These are phyloP conservation scores for Herpetotheres cachinnans DNA, from an alignment of 2,113 vertebrate species.

Conservation along the genomic window DNA sequence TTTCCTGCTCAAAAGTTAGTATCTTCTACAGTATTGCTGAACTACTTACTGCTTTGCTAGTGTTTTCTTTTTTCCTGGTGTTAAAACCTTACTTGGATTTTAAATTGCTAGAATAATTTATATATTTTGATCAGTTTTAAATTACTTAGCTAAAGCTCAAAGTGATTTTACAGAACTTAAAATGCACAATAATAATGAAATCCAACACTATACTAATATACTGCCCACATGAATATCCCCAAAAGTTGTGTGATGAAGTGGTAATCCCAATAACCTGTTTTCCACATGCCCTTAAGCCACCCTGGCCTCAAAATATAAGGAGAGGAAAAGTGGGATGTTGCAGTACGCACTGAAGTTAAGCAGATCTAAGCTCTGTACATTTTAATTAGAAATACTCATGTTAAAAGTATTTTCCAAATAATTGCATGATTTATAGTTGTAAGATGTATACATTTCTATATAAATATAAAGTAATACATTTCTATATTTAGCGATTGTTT, in stretches of 20 bases:
- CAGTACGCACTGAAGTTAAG: neutral
- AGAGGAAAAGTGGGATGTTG: neutral
- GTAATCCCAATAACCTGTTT: neutral
- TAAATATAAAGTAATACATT: neutral
- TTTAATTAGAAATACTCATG: slow-evolving; percentile 30
- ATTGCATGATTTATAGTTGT: slow-evolving; percentile 19
- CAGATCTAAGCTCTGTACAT: slow-evolving; percentile 19
- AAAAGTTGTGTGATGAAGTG: neutral
- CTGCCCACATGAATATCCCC: neutral
- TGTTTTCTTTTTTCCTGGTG: neutral
- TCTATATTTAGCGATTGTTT: slow-evolving; percentile 34
- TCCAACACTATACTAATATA: neutral
- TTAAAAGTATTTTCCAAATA: slow-evolving; percentile 58
- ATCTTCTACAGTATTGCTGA: neutral
- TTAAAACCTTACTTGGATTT: neutral
- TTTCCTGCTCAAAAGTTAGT: neutral
- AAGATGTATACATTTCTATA: neutral
- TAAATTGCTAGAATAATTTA: neutral
- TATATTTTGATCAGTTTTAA: neutral
- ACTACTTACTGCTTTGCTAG: neutral
- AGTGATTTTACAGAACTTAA: neutral
- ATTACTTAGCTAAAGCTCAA: neutral
- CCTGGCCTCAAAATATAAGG: neutral
- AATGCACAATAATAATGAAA: neutral
- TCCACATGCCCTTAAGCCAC: neutral